Evolutionary conservation across 2,888 invertebrate genomes (phyloP).

Genomic region (Balanococcus diminutus): DNA sequence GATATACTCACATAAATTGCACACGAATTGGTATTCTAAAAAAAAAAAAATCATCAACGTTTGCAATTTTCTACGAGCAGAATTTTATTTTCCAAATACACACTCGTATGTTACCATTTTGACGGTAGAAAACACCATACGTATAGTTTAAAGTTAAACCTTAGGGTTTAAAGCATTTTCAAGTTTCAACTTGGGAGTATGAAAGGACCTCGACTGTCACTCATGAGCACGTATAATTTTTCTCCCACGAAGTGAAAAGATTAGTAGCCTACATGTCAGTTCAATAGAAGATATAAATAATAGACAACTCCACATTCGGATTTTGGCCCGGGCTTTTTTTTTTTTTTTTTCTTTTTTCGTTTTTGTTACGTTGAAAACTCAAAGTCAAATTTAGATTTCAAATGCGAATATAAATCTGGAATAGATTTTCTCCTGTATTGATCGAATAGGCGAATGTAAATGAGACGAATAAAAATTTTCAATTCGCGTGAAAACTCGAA

Average conservation of each 20-base stretch:
- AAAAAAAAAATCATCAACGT: slow-evolving; percentile 4
- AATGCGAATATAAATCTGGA: neutral
- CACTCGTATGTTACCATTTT: neutral
- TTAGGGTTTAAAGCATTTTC: neutral
- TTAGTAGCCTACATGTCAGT: neutral
- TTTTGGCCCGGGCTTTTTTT: no score
- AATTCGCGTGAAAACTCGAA: neutral
- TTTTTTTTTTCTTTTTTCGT: neutral
- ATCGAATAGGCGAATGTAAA: neutral
- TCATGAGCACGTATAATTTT: slow-evolving; percentile 5
- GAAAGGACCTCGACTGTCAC: slow-evolving; percentile 4
- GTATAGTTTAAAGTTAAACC: neutral
- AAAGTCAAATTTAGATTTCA: neutral
- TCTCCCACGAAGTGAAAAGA: slow-evolving; percentile 5
- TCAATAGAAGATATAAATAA: slow-evolving; percentile 1
- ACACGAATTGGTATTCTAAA: neutral
- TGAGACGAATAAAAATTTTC: neutral
- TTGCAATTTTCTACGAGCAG: neutral
- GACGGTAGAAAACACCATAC: neutral
- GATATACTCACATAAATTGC: neutral
- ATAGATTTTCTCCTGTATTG: neutral
- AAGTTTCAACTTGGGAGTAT: neutral
- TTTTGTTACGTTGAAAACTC: no score
- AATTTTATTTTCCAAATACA: neutral
- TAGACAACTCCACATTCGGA: neutral